A percentile compares a stretch with the other conserved stretches of the same genome.
Evolutionary conservation across 2,888 invertebrate species (phyloP).

Genomic region (Aquatica leii): DNA sequence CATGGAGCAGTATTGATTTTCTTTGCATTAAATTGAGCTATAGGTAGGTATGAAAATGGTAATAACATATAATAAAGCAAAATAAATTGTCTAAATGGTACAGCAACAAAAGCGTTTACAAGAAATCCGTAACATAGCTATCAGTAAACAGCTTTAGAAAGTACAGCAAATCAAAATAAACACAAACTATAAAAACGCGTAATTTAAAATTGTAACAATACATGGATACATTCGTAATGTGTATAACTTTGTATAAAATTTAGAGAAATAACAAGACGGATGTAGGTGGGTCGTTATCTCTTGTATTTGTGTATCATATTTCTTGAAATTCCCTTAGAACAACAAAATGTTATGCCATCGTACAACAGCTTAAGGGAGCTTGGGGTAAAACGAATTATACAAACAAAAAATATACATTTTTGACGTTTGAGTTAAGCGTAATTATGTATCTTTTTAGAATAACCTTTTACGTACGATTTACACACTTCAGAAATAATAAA

Average conservation of each 20-base stretch:
- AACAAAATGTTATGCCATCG: not conserved
- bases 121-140: too few species aligned
- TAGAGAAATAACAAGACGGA: slow-evolving; percentile 5
- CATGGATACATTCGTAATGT: slow-evolving; percentile 2
- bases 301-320: slow-evolving; percentile 4
- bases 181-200: not conserved
- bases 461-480: too few species aligned
- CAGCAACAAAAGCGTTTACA: too few species aligned
- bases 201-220: not conserved
- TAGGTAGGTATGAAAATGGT: slow-evolving; percentile 36
- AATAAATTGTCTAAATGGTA: not conserved
- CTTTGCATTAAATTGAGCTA: slow-evolving; percentile 18
- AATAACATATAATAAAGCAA: not conserved
- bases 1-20: slow-evolving; percentile 44
- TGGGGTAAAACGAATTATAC: slow-evolving; percentile 7
- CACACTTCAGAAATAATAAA: too few species aligned
- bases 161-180: not conserved
- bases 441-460: too few species aligned
- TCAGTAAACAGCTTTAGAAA: too few species aligned
- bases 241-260: not conserved
- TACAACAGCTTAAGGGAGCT: slow-evolving; percentile 4
- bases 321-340: slow-evolving; percentile 6
- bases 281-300: slow-evolving; percentile 7
- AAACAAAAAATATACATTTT: not conserved
- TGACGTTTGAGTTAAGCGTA: too few species aligned